These are phyloP conservation scores for Lasiurus borealis DNA, from an alignment of 2,113 vertebrate species.

Conservation along the genomic window DNA sequence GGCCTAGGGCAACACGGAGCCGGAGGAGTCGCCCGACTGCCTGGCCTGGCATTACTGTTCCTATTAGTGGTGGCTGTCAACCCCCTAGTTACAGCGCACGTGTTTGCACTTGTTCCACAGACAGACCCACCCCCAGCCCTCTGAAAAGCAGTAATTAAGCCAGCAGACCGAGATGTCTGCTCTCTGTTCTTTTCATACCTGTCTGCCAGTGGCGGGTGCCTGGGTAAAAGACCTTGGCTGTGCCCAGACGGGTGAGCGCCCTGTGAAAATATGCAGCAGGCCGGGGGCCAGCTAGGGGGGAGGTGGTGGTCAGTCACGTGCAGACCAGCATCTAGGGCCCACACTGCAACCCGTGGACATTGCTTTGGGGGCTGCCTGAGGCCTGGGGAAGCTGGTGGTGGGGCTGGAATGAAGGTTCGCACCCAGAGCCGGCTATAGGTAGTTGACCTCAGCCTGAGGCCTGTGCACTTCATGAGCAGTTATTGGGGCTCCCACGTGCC, in stretches of 20 bases:
- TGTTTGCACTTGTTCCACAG: constrained; percentile 2
- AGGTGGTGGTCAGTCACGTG: not conserved
- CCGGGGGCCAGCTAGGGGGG: not conserved
- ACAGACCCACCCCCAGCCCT: not conserved
- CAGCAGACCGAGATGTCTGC: constrained; percentile 28
- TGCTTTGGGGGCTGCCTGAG: not conserved
- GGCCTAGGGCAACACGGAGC: not conserved
- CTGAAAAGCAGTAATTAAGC: constrained; percentile 15
- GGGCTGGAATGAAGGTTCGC: not conserved
- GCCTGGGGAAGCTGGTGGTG: not conserved
- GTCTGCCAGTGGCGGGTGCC: constrained; percentile 34
- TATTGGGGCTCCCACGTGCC: fast-evolving
- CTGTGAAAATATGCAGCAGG: not conserved
- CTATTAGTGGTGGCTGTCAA: not conserved
- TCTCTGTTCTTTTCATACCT: constrained; percentile 48
- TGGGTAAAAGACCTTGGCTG: not conserved
- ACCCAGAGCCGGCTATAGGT: not conserved
- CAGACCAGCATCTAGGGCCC: not conserved
- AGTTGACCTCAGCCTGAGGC: fast-evolving
- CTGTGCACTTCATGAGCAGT: not conserved
- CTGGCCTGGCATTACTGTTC: not conserved
- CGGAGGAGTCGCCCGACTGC: fast-evolving
- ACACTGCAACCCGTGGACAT: not conserved
- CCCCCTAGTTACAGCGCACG: constrained; percentile 4
- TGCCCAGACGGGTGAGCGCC: not conserved